Base-by-base conservation (phyloP, 2,797 vertebrate species). In the Rhynchotus rufescens region DNA sequence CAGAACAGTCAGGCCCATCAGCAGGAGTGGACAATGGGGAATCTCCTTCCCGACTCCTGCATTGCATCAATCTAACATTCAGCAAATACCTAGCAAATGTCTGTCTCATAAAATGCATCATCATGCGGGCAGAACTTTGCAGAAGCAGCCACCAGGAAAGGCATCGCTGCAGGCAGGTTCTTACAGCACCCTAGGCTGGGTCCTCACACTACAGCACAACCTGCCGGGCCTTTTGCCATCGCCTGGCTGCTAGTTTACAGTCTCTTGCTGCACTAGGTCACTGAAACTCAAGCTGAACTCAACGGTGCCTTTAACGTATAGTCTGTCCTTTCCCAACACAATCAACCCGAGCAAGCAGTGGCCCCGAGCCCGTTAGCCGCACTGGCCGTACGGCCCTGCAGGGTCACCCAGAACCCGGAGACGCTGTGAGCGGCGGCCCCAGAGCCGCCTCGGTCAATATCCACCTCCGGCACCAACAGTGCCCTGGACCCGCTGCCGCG, bases 91-190 rank as follows among this genome's bases (percentile, higher is more conserved):
- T 64, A 22, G 26, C 22, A 71, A 45, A 76, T 74, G 81, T 30
- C 64, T 66, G 69, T 61, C 52, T 73, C 80, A 52, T 25, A 17
- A 67, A 40, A 44, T 20, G 40, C 49, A 89, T 64, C 56, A 75
- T 61, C 47, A 76, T 38, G 51, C 64, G 72, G 76, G 59, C 23
- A 57, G 74, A 66, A 80, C 85, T 65, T 86, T 71, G 32, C 62
- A 15, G 65, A 42, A 51, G 52, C 65, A 92, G 61, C 64, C 42
- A 32, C 14, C 40, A 72, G 57, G 76, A 88, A 83, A 69, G 76
- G 57, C 34, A 47, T 83, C 73, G 77, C 75, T 88, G 71, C 40
- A 79, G 77, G n/a, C 84, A 77, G 88, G 84, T 88, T 79, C 86
- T 80, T 72, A 75, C 75, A 89, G 88, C 79, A 77, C 67, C 68